These are phyloP conservation scores for Enteromius treurensis DNA, from an alignment of 2,797 vertebrate genomes.

Conservation along the genomic window DNA sequence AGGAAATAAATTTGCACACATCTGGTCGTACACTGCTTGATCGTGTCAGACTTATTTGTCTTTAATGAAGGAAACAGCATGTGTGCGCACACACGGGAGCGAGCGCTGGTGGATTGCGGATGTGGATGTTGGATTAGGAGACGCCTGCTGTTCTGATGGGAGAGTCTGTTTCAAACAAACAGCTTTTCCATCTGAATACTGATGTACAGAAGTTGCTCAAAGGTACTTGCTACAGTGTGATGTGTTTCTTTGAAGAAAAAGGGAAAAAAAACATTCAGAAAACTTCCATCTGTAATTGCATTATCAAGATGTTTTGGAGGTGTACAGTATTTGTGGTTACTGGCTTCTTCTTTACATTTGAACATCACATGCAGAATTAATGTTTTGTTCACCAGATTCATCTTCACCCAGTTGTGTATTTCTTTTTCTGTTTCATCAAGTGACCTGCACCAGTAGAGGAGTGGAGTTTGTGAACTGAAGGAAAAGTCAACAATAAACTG, in stretches of 20 bases:
- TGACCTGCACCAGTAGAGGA: not conserved
- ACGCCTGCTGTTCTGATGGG: slow-evolving; percentile 37
- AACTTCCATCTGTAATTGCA: not conserved
- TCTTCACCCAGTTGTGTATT: not conserved
- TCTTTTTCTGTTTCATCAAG: not conserved
- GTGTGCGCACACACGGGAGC: slow-evolving; percentile 20
- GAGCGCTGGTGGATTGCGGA: slow-evolving; percentile 22
- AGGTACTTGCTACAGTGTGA: not conserved
- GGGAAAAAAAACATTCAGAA: not conserved
- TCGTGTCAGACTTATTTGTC: not conserved
- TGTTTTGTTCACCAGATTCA: not conserved
- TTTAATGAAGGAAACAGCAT: slow-evolving; percentile 35
- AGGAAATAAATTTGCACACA: not conserved
- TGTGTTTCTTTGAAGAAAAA: not conserved
- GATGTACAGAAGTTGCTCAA: slow-evolving; percentile 28
- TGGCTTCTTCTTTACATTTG: not conserved
- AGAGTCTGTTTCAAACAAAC: slow-evolving; percentile 40
- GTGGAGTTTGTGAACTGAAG: not conserved
- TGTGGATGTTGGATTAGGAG: slow-evolving; percentile 32
- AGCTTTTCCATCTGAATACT: slow-evolving; percentile 44
- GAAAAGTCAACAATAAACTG: not conserved
- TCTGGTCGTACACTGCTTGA: not conserved
- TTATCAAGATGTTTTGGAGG: not conserved
- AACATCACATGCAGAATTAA: not conserved
- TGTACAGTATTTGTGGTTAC: not conserved